Conservation (phyloP, 2,113 vertebrate genomes). For the Blennius ocellaris region DNA sequence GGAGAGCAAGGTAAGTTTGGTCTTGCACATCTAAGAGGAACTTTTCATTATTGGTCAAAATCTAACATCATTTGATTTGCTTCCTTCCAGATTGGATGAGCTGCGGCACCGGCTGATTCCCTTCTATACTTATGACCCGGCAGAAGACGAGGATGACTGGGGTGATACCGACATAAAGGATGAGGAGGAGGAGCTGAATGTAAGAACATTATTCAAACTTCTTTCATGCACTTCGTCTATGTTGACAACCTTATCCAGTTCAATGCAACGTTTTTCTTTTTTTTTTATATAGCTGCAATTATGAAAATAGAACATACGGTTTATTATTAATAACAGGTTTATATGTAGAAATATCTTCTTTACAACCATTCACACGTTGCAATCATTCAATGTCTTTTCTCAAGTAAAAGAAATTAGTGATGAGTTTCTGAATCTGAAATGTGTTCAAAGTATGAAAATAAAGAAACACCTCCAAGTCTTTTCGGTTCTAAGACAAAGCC, state of each 20-base stretch:
- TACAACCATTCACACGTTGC: too few relatives aligned
- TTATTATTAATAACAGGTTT: too few relatives aligned
- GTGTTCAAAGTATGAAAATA: too few relatives aligned
- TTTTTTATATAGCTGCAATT: too few relatives aligned
- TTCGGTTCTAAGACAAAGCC: too few relatives aligned
- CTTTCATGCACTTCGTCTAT: neutral
- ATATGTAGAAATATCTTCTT: too few relatives aligned
- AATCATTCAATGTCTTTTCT: too few relatives aligned
- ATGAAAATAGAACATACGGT: too few relatives aligned
- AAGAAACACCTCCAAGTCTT: too few relatives aligned
- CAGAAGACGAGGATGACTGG: constrained; percentile 52
- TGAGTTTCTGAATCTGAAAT: too few relatives aligned
- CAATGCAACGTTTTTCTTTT: too few relatives aligned
- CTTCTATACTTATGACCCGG: constrained; percentile 68
- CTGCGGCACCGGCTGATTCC: constrained; percentile 71
- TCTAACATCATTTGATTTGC: neutral
- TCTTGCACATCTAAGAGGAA: neutral
- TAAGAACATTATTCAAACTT: constrained; percentile 17
- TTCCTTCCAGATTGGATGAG: constrained; percentile 51
- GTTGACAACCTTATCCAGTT: neutral
- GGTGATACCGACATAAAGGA: neutral
- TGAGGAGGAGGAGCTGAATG: constrained; percentile 39
- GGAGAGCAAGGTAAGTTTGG: constrained; percentile 44
- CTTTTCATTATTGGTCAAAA: neutral
- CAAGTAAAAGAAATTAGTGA: too few relatives aligned